Base-by-base conservation (phyloP, 2,113 vertebrate genomes). In the Conger conger region DNA sequence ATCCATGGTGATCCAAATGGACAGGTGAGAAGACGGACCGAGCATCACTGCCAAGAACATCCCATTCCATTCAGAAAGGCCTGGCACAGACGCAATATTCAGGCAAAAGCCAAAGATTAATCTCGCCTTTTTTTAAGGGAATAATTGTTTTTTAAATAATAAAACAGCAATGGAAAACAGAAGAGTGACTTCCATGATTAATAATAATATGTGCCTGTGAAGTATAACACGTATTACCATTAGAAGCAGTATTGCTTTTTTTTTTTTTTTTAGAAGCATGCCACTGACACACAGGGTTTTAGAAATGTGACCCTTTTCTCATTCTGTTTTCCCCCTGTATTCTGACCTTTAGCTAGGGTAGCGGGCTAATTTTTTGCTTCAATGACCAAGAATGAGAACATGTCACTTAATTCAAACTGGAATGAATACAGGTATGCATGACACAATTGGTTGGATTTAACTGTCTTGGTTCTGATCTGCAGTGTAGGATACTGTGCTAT, bases 331-430 rank as follows among this genome's bases (percentile, higher is more conserved):
- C 92, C 88, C 90, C 90, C 88, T 89, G 82, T 63, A 79, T 84
- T 87, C 91, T 94, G 91, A 93, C 93, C 94, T 96, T 96, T 95
- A 88, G 86, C 92, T 89, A 93, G 92, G 93, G 92, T 91, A 88
- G 91, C 94, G 86, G 93, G 93, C 94, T 95, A 93, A 95, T 96
- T 95, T 96, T 96, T 93, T 96, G 95, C 95, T 96, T 94, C 94
- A 94, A 88, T 93, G 95, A 93, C 87, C 93, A 94, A 95, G 94
- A 94, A 95, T 94, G 92, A 86, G 91, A 92, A 94, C 94, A 92
- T 96, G 94, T 95, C 93, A 94, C 92, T 96, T 96, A 95, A 94
- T 95, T 95, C 91, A 95, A 91, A 93, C 94, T 91, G 87, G 88
- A 94, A 90, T 91, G 90, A 93, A 93, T 93, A 92, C 91, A 94